Conservation (phyloP, 2,888 invertebrate genomes). For the Drosophila dives region DNA sequence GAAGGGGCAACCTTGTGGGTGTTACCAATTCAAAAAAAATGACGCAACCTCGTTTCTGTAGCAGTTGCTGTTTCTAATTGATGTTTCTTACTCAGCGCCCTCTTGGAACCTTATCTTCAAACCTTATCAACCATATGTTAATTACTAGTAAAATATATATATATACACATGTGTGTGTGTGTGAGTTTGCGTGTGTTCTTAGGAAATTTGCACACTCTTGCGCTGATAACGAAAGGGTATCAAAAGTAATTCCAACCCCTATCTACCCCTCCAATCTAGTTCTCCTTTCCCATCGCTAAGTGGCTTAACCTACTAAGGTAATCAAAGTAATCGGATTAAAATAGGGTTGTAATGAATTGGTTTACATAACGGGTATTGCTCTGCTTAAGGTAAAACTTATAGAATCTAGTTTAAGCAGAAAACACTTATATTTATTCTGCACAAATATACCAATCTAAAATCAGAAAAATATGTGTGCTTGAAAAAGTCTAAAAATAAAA, state of each 20-base stretch:
- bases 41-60: conserved; percentile 48
- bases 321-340: conserved; percentile 13
- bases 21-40: conserved; percentile 30
- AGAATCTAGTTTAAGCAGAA: background rate
- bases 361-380: background rate
- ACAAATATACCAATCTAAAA: background rate
- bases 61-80: background rate
- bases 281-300: conserved; percentile 13
- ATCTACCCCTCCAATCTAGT: background rate
- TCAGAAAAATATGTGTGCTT: background rate
- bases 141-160: background rate
- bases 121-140: conserved; percentile 42
- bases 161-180: background rate
- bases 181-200: conserved; percentile 20
- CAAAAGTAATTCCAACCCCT: conserved; percentile 11
- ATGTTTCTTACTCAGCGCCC: conserved; percentile 43
- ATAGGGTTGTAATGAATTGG: conserved; percentile 4
- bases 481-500: background rate
- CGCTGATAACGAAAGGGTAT: conserved; percentile 56
- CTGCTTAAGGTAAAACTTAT: background rate
- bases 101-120: conserved; percentile 52
- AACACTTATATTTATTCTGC: background rate
- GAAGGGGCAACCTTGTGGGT: conserved; percentile 44
- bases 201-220: conserved; percentile 52
- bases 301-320: conserved; percentile 32